Conservation (phyloP, 2,888 invertebrate genomes). For the Hymenopus coronatus region DNA sequence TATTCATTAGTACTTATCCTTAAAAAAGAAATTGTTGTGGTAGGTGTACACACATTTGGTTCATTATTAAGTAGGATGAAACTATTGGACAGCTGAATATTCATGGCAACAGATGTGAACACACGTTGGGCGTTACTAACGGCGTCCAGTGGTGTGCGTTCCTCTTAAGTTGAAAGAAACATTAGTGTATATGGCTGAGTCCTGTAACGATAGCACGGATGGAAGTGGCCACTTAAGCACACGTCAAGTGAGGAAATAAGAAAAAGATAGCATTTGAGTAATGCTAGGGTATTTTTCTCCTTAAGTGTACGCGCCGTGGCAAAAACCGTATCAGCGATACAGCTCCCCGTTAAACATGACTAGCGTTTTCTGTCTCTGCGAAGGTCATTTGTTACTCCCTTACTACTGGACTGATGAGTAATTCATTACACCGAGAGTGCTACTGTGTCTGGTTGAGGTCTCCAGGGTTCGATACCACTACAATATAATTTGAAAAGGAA, state of each 20-base stretch:
- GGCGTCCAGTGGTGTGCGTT: background rate
- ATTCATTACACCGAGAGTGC: too few relatives aligned
- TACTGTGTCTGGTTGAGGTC: too few relatives aligned
- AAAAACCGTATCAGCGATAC: background rate
- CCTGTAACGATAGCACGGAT: background rate
- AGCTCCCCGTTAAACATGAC: background rate
- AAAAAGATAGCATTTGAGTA: background rate
- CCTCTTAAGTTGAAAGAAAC: background rate
- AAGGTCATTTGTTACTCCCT: background rate
- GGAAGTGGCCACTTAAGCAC: background rate
- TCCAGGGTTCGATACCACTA: too few relatives aligned
- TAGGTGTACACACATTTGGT: too few relatives aligned
- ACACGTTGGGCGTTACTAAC: too few relatives aligned
- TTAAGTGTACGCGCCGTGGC: background rate
- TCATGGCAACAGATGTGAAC: too few relatives aligned
- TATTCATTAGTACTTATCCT: too few relatives aligned
- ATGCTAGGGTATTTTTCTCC: background rate
- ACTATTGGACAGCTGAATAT: too few relatives aligned
- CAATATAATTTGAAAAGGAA: too few relatives aligned
- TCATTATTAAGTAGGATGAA: too few relatives aligned
- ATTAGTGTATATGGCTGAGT: background rate
- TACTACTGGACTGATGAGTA: too few relatives aligned
- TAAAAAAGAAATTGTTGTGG: too few relatives aligned
- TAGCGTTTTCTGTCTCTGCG: background rate
- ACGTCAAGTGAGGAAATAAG: background rate